Evolutionary conservation across 1,140 invertebrate genomes (phyloP).

Genomic region (Matsumurasca onukii): DNA sequence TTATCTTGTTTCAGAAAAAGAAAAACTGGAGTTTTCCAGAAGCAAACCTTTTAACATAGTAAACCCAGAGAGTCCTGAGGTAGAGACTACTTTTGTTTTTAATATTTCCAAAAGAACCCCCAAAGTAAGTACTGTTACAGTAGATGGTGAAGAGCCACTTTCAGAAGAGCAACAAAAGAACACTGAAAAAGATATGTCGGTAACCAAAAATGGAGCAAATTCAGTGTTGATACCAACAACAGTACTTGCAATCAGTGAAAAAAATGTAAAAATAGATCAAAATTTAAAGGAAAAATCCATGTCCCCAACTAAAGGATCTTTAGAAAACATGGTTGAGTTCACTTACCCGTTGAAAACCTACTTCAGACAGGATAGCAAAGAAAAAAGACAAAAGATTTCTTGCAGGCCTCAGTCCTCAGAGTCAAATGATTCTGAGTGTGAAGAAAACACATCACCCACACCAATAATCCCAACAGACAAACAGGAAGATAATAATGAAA

Average conservation of each 20-base stretch:
- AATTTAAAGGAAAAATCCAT: too few species aligned
- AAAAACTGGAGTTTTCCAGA: background rate
- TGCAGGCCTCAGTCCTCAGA: background rate
- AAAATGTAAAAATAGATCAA: too few species aligned
- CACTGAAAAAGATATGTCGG: too few species aligned
- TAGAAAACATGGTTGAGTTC: slow-evolving; percentile 9
- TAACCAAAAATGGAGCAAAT: too few species aligned
- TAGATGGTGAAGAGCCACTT: background rate
- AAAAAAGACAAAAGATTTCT: slow-evolving; percentile 12
- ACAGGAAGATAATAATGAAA: background rate
- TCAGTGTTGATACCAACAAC: too few species aligned
- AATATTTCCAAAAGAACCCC: slow-evolving; percentile 5
- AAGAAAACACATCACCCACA: background rate
- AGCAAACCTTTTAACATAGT: background rate
- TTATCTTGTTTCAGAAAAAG: background rate
- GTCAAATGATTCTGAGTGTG: slow-evolving; percentile 10
- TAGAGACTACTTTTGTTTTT: slow-evolving; percentile 22
- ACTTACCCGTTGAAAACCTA: slow-evolving; percentile 13
- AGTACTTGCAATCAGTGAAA: too few species aligned
- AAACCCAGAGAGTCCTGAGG: slow-evolving; percentile 14
- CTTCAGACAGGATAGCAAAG: slow-evolving; percentile 21
- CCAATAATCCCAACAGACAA: background rate
- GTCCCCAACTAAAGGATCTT: background rate
- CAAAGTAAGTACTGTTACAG: background rate
- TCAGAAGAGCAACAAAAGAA: background rate